Evolutionary conservation across 23 tunicate species (phyloP), one percentile per base, ranked within the genome.

Genomic region (Trididemnum clinides): DNA sequence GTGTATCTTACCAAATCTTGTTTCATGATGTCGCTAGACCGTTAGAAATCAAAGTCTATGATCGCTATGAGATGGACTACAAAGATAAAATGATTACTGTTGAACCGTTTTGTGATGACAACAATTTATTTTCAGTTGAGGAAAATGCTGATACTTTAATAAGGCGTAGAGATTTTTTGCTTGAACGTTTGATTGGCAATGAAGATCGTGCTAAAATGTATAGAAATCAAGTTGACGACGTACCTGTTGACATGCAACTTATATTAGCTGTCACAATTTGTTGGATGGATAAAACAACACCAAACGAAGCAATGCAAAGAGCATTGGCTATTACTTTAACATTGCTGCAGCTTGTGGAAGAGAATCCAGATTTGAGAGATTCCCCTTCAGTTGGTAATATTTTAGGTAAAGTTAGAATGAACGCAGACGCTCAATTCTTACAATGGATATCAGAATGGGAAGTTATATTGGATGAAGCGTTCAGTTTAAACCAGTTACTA

Each of bases 191-290:
- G 36, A 51, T 78, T 5, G 66, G 6, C 25, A 66, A 78, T 51
- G 36, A 28, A 31, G 66, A 51, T 3, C 37, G 6, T 4, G 39
- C 26, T 26, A 66, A 78, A 20, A 7, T 2, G 20, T 78, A 51
- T 39, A 33, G 29, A 22, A n/a, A 54, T 23, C 39, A 78, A 31
- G 31, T 51, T 4, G 28, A 78, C 23, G 28, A 50, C 66, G 44
- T 83, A 83, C 25, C 54, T 10, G 66, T 44, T 49, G 87, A 83
- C 44, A 37, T 83, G 66, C 28, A 83, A 66, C 80, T 83, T 1
- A 33, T 69, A 0, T 19, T 83, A 49, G 79, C 87, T 4, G 87
- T 44, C 66, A 70, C 87, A 1, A 38, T 83, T 33, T 49, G 25
- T 15, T 83, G 87, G 87, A 83, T 83, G 1, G 6, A 33, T 1